Conservation (phyloP, 2,888 invertebrate species). For the Microdon myrmicae region DNA sequence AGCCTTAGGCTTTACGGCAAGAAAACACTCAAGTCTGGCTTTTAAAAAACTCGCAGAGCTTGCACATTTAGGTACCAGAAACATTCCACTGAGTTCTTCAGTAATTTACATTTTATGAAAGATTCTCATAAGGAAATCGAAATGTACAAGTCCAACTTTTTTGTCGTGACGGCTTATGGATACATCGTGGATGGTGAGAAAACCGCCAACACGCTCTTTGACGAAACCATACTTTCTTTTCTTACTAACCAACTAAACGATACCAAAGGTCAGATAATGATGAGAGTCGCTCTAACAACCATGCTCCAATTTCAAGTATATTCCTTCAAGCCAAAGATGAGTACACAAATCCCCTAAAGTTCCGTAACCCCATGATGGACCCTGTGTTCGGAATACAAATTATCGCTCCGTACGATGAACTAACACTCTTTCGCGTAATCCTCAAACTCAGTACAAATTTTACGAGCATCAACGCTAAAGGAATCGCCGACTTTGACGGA, state of each 20-base stretch:
- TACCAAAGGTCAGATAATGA: conserved; percentile 70
- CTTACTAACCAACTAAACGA: conserved; percentile 69
- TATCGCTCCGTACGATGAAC: conserved; percentile 70
- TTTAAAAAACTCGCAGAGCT: conserved; percentile 79
- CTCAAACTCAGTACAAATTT: conserved; percentile 75
- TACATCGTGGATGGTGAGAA: conserved; percentile 82
- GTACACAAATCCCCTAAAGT: conserved; percentile 60
- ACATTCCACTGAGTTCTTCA: conserved; percentile 74
- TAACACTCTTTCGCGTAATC: conserved; percentile 75
- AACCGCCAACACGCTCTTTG: conserved; percentile 74
- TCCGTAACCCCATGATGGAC: conserved; percentile 69
- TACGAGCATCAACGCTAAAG: conserved; percentile 68
- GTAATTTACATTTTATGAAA: conserved; percentile 81
- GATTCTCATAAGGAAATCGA: conserved; percentile 76
- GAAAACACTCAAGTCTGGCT: conserved; percentile 79
- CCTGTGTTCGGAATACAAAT: conserved; percentile 70
- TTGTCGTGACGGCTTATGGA: conserved; percentile 83
- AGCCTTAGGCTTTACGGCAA: conserved; percentile 80
- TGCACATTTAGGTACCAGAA: conserved; percentile 78
- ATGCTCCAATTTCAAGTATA: conserved; percentile 66
- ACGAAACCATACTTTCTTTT: conserved; percentile 69
- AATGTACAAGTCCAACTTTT: conserved; percentile 77
- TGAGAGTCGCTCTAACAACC: conserved; percentile 69
- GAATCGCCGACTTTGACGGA: conserved; percentile 69
- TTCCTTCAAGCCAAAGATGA: conserved; percentile 62